Base-by-base conservation (phyloP, 2,888 invertebrate genomes). In the Caenorhabditis macrosperma region DNA sequence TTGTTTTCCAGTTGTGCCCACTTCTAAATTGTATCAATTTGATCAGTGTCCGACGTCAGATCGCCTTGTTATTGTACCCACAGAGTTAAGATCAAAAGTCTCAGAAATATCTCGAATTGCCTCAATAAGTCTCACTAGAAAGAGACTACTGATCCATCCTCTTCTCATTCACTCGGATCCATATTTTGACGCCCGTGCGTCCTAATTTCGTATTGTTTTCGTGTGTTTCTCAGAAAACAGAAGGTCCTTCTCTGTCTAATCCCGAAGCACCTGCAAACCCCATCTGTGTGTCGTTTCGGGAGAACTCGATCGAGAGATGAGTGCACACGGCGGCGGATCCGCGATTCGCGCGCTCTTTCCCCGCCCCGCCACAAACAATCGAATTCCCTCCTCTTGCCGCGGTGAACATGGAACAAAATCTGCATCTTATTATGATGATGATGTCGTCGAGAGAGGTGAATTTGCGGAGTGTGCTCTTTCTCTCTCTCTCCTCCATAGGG, bases 401-500 rank as follows among this genome's bases (percentile, higher is more conserved):
- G 41, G n/a, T 46, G 63, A 57, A 38, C 61, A 54, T 52, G 71
- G 55, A 52, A 55, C 50, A 60, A 60, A 72, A 72, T 72, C 64
- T 72, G 72, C 72, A 72, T 72, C 55, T 72, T 72, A 72, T 72
- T 72, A 72, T 57, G 48, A 61, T 55, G n/a, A n/a, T n/a, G n/a
- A n/a, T n/a, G n/a, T n/a, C n/a, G 61, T 55, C 72, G 72, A 54
- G n/a, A n/a, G n/a, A n/a, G 72, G 72, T 72, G 63, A 72, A 72
- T 72, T 72, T 72, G 71, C 69, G 69, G 59, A 61, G 69, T 41
- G 60, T 17, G 10, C 15, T 26, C 30, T 55, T n/a, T n/a, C n/a
- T n/a, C n/a, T n/a, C n/a, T n/a, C n/a, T n/a, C n/a, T n/a, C n/a
- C n/a, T n/a, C n/a, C n/a, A n/a, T n/a, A n/a, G n/a, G n/a, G n/a